A percentile compares a stretch with the other conserved stretches of the same genome.
Evolutionary conservation across 2,797 vertebrate genomes (phyloP).

Genomic region (Scarus forsteni): DNA sequence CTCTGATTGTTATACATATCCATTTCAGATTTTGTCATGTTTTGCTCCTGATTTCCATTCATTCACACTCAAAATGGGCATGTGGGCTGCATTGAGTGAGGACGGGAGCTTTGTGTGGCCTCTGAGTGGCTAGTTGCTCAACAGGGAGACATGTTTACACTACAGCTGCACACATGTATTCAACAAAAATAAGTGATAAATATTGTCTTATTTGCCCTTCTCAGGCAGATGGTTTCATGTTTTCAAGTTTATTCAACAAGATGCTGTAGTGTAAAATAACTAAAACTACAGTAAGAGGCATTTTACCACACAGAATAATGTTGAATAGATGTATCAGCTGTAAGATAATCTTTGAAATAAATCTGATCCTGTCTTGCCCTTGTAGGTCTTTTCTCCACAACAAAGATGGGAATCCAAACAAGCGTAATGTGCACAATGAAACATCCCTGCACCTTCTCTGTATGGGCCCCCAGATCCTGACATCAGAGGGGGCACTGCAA

Average conservation of each 20-base stretch:
- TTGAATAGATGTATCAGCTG: too few species aligned
- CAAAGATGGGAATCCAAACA: slow-evolving; percentile 99
- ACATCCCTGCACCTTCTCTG: slow-evolving; percentile 96
- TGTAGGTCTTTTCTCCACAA: slow-evolving; percentile 93
- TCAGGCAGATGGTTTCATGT: not conserved
- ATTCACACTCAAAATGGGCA: too few species aligned
- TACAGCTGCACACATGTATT: not conserved
- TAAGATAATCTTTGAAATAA: not conserved
- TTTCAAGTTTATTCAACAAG: not conserved
- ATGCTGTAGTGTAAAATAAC: too few species aligned
- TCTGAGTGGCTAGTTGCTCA: too few species aligned
- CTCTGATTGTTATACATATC: too few species aligned
- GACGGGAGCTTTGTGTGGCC: too few species aligned
- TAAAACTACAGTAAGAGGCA: too few species aligned
- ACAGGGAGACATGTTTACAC: too few species aligned
- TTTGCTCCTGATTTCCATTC: too few species aligned
- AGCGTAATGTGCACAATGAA: slow-evolving; percentile 97
- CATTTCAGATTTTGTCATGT: too few species aligned
- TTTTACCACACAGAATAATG: too few species aligned
- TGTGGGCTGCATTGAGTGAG: too few species aligned
- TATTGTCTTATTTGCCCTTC: not conserved
- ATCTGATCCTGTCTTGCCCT: slow-evolving; percentile 6
- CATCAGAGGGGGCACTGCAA: slow-evolving; percentile 92
- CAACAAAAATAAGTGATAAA: not conserved
- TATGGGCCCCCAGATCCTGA: slow-evolving; percentile 97